Evolutionary conservation across 2,888 invertebrate genomes (phyloP).

Genomic region (Drosophila mayaguana): DNA sequence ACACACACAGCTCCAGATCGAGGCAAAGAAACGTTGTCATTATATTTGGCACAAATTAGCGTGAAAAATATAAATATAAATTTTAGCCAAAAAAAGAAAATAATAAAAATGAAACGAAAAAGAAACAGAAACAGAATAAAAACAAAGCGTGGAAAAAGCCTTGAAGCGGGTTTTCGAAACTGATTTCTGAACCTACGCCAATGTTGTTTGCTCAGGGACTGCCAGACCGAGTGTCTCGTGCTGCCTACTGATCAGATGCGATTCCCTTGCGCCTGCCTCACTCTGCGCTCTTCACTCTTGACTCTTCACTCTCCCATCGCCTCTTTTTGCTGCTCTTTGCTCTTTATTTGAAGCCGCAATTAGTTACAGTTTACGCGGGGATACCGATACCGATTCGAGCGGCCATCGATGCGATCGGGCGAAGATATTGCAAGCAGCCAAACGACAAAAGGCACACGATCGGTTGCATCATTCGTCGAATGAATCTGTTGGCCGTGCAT

Average conservation of each 20-base stretch:
- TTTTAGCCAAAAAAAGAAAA: background rate
- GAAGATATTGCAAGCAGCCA: constrained; percentile 44
- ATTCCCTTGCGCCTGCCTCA: background rate
- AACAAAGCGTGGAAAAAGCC: constrained; percentile 29
- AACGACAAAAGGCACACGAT: constrained; percentile 30
- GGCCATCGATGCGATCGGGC: constrained; percentile 64
- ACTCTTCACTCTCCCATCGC: background rate
- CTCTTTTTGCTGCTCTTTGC: constrained; percentile 36
- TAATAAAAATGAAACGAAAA: constrained; percentile 16
- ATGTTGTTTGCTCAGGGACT: constrained; percentile 43
- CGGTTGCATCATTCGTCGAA: constrained; percentile 45
- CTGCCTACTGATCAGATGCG: constrained; percentile 42
- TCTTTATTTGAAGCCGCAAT: constrained; percentile 84
- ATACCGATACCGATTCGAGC: constrained; percentile 65
- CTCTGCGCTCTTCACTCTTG: background rate
- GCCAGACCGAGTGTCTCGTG: constrained; percentile 62
- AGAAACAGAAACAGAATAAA: constrained; percentile 18
- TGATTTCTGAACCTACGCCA: constrained; percentile 69
- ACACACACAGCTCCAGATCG: background rate
- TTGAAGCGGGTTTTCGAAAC: constrained; percentile 26
- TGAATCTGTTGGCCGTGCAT: constrained; percentile 4
- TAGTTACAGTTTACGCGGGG: constrained; percentile 83
- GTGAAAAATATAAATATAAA: constrained; percentile 40
- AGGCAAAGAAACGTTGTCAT: constrained; percentile 22
- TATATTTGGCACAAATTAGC: constrained; percentile 63